These are phyloP conservation scores for Cyphomyrmex costatus DNA, from an alignment of 1,140 invertebrate species.

Conservation along the genomic window DNA sequence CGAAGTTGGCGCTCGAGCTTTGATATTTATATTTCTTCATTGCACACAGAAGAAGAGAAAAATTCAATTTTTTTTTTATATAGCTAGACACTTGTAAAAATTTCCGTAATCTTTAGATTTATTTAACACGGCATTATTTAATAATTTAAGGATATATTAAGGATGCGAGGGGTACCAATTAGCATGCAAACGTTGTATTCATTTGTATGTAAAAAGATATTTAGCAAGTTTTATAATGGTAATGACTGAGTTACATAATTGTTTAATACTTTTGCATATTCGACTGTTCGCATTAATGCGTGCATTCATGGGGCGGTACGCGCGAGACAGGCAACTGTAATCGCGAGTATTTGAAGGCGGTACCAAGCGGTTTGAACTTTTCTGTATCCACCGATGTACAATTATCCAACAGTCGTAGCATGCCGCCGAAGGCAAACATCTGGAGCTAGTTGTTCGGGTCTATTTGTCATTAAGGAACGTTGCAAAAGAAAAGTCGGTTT, in stretches of 20 bases:
- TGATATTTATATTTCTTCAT: neutral
- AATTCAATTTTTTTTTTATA: neutral
- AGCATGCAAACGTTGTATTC: constrained; percentile 3
- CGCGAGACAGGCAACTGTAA: constrained; percentile 36
- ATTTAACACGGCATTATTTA: neutral
- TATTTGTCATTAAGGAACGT: constrained; percentile 80
- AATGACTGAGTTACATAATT: constrained; percentile 36
- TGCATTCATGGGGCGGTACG: constrained; percentile 56
- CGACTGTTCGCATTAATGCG: constrained; percentile 44
- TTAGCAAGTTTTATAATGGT: constrained; percentile 10
- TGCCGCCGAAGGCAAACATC: constrained; percentile 69
- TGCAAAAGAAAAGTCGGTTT: constrained; percentile 67
- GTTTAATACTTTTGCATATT: constrained; percentile 30
- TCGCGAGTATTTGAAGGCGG: constrained; percentile 34
- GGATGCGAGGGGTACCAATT: neutral
- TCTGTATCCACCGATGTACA: constrained; percentile 73
- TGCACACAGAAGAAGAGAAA: neutral
- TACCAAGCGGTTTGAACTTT: constrained; percentile 34
- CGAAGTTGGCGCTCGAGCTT: constrained; percentile 32
- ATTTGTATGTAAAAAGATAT: neutral
- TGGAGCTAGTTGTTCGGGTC: constrained; percentile 70
- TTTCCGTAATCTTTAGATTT: neutral
- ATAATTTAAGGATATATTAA: constrained; percentile 8
- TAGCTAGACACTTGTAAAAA: neutral
- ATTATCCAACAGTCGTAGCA: constrained; percentile 79